Evolutionary conservation across 1,140 invertebrate genomes (phyloP).

Genomic region (Reticulitermes speratus): DNA sequence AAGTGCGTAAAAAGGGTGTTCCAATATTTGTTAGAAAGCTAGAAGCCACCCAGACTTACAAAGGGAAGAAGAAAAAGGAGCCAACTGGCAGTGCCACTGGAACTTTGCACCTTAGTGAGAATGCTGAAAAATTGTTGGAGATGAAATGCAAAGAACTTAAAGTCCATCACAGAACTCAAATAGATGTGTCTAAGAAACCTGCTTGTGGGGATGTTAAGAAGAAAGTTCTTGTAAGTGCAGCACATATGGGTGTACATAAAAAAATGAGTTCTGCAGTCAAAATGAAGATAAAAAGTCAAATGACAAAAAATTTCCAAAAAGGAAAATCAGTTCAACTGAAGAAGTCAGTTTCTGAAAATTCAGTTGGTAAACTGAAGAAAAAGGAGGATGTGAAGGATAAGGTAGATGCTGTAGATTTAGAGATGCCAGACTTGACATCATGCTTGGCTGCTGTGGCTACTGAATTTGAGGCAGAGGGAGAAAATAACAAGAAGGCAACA

Average conservation of each 20-base stretch:
- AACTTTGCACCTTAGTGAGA: background rate
- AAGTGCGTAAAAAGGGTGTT: slow-evolving; percentile 28
- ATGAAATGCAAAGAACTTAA: slow-evolving; percentile 11
- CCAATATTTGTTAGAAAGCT: slow-evolving; percentile 32
- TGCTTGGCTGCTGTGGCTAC: slow-evolving; percentile 48
- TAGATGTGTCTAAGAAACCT: background rate
- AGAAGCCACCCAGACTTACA: slow-evolving; percentile 22
- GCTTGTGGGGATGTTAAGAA: slow-evolving; percentile 19
- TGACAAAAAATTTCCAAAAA: slow-evolving; percentile 37
- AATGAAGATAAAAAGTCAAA: slow-evolving; percentile 34
- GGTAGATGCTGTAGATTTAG: slow-evolving; percentile 34
- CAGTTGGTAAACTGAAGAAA: slow-evolving; percentile 36
- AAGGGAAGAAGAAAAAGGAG: slow-evolving; percentile 27
- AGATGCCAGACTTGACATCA: slow-evolving; percentile 44
- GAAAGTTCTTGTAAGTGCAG: background rate
- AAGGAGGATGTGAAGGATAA: slow-evolving; percentile 38
- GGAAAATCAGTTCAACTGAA: slow-evolving; percentile 39
- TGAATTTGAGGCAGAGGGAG: slow-evolving; percentile 44
- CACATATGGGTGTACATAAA: background rate
- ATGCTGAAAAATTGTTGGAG: background rate
- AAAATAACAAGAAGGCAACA: slow-evolving; percentile 34
- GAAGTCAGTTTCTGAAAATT: slow-evolving; percentile 39
- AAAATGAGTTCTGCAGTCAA: slow-evolving; percentile 35
- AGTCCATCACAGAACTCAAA: background rate
- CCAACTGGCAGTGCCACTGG: background rate